These are phyloP conservation scores for Eira barbara DNA, from an alignment of 2,113 vertebrate genomes.

Conservation along the genomic window DNA sequence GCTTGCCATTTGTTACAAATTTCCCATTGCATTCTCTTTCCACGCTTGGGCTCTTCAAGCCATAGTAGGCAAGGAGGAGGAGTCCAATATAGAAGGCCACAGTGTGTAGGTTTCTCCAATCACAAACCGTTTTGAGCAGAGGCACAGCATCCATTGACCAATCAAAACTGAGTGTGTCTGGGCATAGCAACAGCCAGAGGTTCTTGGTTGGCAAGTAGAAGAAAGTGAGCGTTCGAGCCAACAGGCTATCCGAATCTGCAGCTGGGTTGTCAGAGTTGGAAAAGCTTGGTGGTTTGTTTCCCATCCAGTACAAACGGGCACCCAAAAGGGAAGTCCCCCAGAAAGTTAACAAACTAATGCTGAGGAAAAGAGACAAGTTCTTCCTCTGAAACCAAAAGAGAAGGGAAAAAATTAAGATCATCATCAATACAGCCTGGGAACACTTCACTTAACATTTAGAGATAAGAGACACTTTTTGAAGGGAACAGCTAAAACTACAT, in stretches of 20 bases:
- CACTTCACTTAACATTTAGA: background rate
- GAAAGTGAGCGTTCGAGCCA: conserved; percentile 93
- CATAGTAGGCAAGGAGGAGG: conserved; percentile 86
- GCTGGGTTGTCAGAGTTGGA: conserved; percentile 99
- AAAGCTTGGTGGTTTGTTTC: conserved; percentile 98
- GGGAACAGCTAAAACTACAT: background rate
- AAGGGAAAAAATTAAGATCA: conserved; percentile 32
- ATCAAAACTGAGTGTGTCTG: conserved; percentile 96
- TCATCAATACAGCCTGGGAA: background rate
- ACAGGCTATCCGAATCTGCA: conserved; percentile 91
- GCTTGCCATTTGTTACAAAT: conserved; percentile 91
- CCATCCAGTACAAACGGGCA: conserved; percentile 98
- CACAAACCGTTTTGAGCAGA: conserved; percentile 89
- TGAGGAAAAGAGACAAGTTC: conserved; percentile 89
- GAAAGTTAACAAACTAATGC: conserved; percentile 88
- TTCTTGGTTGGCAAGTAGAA: conserved; percentile 94
- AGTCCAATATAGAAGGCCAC: conserved; percentile 90
- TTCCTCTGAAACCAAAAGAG: conserved; percentile 88
- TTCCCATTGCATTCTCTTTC: conserved; percentile 89
- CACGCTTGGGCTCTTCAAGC: conserved; percentile 83
- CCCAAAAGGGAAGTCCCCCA: conserved; percentile 92
- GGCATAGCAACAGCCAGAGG: conserved; percentile 96
- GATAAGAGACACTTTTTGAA: conserved; percentile 1
- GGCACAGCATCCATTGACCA: conserved; percentile 99
- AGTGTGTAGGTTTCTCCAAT: conserved; percentile 94